These are phyloP conservation scores for Brassicogethes aeneus DNA, from an alignment of 2,888 invertebrate genomes.

Conservation along the genomic window DNA sequence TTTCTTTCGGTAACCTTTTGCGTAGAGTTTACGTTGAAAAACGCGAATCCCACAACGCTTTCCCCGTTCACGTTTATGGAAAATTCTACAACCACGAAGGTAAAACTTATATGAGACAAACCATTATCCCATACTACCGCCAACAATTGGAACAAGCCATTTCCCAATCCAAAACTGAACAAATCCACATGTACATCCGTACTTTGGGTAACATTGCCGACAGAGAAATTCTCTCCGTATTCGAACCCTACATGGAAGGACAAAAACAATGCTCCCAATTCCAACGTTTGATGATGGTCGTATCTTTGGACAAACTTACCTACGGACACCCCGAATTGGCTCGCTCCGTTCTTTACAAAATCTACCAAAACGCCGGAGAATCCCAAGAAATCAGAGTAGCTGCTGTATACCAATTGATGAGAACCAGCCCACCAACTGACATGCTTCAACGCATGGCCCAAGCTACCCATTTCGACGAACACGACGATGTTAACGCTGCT, in stretches of 20 bases:
- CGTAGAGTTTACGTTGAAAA: constrained; percentile 51
- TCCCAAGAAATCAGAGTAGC: constrained; percentile 54
- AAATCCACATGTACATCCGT: constrained; percentile 50
- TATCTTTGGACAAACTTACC: constrained; percentile 45
- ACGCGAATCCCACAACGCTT: constrained; percentile 47
- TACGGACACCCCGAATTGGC: constrained; percentile 43
- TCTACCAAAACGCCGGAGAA: constrained; percentile 56
- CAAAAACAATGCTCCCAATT: constrained; percentile 45
- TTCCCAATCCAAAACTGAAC: constrained; percentile 43
- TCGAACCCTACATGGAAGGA: constrained; percentile 59
- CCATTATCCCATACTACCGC: constrained; percentile 52
- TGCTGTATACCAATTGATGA: constrained; percentile 52
- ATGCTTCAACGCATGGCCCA: constrained; percentile 62
- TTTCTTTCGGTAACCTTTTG: constrained; percentile 50
- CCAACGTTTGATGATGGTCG: constrained; percentile 53
- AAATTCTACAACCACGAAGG: constrained; percentile 45
- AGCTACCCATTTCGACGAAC: constrained; percentile 53
- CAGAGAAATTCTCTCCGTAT: constrained; percentile 48
- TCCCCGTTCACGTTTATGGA: constrained; percentile 56
- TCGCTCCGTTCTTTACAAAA: constrained; percentile 51
- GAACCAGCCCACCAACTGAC: constrained; percentile 47
- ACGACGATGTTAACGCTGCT: constrained; percentile 52
- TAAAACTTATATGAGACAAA: constrained; percentile 41
- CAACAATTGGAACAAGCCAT: constrained; percentile 46
- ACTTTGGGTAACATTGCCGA: constrained; percentile 58